phyloP scores from a whole-genome alignment of 2,113 vertebrate species.

The Coreoperca whiteheadi region DNA sequence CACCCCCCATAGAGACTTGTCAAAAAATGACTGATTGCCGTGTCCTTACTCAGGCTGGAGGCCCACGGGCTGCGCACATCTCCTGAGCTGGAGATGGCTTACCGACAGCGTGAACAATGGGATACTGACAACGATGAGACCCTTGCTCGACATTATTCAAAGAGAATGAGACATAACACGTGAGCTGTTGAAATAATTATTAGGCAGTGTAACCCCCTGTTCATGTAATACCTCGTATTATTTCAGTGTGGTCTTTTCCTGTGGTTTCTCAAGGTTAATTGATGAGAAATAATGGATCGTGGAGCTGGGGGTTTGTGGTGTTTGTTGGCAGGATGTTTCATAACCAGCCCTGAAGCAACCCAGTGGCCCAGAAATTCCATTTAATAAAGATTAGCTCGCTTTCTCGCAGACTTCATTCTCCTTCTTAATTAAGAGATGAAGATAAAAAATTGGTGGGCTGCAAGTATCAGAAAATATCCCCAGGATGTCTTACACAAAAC shows the following conservation, averaged over 20 bases:
- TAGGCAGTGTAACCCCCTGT: conserved; percentile 16
- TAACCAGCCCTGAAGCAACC: conserved; percentile 74
- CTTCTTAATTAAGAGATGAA: conserved; percentile 83
- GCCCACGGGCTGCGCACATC: conserved; percentile 11
- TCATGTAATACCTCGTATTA: conserved; percentile 29
- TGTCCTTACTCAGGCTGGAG: conserved; percentile 46
- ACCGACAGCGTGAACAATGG: conserved; percentile 53
- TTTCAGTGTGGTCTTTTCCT: conserved; percentile 50
- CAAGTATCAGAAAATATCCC: conserved; percentile 79
- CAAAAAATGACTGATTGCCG: conserved; percentile 74
- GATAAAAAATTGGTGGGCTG: conserved; percentile 78
- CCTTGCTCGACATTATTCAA: conserved; percentile 43
- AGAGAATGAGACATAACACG: conserved; percentile 55
- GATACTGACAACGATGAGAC: conserved; percentile 42
- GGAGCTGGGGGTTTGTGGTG: conserved; percentile 37
- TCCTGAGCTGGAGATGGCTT: conserved; percentile 32
- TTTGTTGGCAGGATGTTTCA: conserved; percentile 70
- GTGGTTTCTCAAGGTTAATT: conserved; percentile 74
- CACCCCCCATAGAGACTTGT: conserved; percentile 10
- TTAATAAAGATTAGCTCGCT: conserved; percentile 85
- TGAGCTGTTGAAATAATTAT: conserved; percentile 62
- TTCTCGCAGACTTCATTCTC: conserved; percentile 79
- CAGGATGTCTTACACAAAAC: conserved; percentile 71
- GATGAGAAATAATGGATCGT: conserved; percentile 72
- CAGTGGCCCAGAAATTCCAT: conserved; percentile 83